Percentiles rank a stretch among this genome's conserved stretches.
phyloP scores from a whole-genome alignment of 1,140 invertebrate genomes.

The Drosophila pseudoananassae region DNA sequence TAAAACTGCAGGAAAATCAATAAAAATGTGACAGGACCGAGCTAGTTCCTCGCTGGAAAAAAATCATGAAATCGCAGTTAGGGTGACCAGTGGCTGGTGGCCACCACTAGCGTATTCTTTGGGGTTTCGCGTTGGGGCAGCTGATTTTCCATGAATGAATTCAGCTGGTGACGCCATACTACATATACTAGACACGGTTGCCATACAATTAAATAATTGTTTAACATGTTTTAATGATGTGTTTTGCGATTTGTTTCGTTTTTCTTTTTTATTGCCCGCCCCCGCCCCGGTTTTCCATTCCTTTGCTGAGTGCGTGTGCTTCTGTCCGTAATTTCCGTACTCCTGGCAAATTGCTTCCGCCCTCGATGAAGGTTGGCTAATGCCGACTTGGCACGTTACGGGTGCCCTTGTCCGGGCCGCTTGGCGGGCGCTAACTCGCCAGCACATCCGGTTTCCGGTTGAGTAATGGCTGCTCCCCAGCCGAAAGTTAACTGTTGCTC shows the following conservation, averaged over 20 bases:
- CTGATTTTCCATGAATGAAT: slow-evolving; percentile 67
- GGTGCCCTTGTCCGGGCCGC: slow-evolving; percentile 5
- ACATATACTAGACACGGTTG: slow-evolving; percentile 7
- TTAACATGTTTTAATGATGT: slow-evolving; percentile 71
- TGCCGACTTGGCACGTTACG: slow-evolving; percentile 52
- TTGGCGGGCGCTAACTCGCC: slow-evolving; percentile 45
- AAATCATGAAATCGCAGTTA: slow-evolving; percentile 34
- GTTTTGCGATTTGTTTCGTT: slow-evolving; percentile 42
- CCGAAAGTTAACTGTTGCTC: slow-evolving; percentile 62
- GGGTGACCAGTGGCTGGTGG: not conserved
- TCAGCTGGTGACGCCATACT: slow-evolving; percentile 55
- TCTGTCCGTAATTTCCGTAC: slow-evolving; percentile 50
- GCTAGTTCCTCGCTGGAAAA: slow-evolving; percentile 23
- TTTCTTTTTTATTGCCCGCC: not conserved
- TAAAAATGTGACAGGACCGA: slow-evolving; percentile 56
- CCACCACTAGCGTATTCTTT: not conserved
- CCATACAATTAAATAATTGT: slow-evolving; percentile 73
- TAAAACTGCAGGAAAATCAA: slow-evolving; percentile 81
- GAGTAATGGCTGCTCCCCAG: slow-evolving; percentile 22
- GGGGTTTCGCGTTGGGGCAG: slow-evolving; percentile 15
- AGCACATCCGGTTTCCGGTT: slow-evolving; percentile 62
- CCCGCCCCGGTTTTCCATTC: not conserved
- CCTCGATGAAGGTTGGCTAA: slow-evolving; percentile 42
- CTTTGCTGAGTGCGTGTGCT: slow-evolving; percentile 7
- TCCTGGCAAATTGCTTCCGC: slow-evolving; percentile 62